These are phyloP conservation scores for Mus minutoides DNA, from an alignment of 2,797 vertebrate genomes.

Conservation along the genomic window DNA sequence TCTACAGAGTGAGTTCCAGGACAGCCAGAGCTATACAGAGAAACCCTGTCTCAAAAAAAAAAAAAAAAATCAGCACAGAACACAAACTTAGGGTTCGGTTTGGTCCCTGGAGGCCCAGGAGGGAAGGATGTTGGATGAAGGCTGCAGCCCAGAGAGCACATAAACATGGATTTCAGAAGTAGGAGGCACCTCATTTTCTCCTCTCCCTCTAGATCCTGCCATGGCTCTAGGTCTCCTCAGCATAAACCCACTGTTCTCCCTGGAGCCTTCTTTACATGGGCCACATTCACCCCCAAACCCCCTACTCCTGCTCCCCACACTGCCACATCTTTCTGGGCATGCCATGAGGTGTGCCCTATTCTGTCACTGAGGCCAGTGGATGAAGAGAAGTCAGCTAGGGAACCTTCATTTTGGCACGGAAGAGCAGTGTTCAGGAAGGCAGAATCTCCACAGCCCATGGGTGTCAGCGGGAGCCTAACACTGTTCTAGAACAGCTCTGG, in stretches of 20 bases:
- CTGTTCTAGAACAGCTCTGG: neutral
- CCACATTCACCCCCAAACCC: accelerated
- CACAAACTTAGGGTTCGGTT: neutral
- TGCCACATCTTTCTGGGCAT: neutral
- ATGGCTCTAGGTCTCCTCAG: neutral
- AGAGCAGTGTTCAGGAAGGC: neutral
- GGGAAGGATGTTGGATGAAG: neutral
- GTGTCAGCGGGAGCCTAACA: neutral
- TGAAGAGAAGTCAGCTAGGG: neutral
- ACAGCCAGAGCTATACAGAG: too few relatives aligned
- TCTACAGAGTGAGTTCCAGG: too few relatives aligned
- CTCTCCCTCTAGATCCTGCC: neutral
- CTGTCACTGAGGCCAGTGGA: accelerated
- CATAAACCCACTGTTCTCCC: neutral
- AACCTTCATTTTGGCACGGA: neutral
- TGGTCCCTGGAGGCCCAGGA: neutral
- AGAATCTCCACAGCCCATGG: neutral
- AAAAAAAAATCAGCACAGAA: neutral
- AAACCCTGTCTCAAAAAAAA: too few relatives aligned
- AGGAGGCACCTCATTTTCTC: neutral
- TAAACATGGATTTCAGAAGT: neutral
- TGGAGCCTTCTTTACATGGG: too few relatives aligned
- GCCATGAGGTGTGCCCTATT: accelerated
- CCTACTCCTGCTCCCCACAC: neutral
- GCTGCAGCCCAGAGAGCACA: neutral